Evolutionary conservation across 2,797 vertebrate species (phyloP).

Genomic region (Macropus fuliginosus): DNA sequence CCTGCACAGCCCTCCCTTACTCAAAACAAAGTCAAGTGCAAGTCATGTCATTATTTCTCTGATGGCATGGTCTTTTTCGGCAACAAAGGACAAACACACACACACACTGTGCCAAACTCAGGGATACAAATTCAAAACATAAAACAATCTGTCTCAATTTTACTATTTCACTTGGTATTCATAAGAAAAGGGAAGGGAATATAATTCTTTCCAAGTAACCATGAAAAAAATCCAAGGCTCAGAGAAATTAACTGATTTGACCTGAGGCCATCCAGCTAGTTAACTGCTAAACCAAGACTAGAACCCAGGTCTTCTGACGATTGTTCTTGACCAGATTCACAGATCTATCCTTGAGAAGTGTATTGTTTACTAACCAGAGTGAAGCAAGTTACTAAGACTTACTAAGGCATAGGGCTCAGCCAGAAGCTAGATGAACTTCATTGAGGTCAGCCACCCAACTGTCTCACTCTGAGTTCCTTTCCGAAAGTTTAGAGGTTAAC

Average conservation of each 20-base stretch:
- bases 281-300: neutral
- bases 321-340: neutral
- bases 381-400: neutral
- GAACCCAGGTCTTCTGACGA: neutral
- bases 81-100: no score
- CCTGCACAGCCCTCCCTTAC: no score
- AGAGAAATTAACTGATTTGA: neutral
- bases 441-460: neutral
- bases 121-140: neutral
- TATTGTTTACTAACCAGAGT: neutral
- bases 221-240: neutral
- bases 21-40: no score
- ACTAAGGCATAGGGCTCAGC: neutral
- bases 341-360: neutral
- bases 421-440: neutral
- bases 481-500: neutral
- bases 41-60: no score
- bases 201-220: neutral
- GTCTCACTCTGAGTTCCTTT: neutral
- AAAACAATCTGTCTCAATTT: neutral
- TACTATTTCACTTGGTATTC: neutral
- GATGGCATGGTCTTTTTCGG: no score
- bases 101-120: neutral
- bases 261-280: neutral
- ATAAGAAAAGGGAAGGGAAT: neutral